Evolutionary conservation across 2,797 vertebrate genomes (phyloP), one percentile per base, ranked within the genome.

Genomic region (Antrozous pallidus): DNA sequence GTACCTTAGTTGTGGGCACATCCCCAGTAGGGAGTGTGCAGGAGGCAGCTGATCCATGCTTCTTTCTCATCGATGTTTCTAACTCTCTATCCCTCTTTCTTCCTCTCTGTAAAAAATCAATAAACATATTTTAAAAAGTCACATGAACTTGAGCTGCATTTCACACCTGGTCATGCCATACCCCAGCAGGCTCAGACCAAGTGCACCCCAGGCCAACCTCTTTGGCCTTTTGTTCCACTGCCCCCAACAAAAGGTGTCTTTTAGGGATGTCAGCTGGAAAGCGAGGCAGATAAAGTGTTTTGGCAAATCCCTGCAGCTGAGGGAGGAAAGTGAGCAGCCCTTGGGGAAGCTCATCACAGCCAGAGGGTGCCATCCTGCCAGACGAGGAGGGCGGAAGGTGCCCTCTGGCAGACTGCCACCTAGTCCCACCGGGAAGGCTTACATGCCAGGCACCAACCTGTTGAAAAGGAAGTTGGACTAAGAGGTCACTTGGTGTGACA

Each of bases 401-500:
- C 91, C 89, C 82, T 16, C 28, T 79, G 94, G 80, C 51, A 0
- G 20, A 0, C 33, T 11, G 93, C 90, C 88, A 31, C 20, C 0
- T 10, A 1, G 38, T 40, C 88, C 63, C 49, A 0, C 4, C 0
- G 5, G 56, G 47, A 47, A 74, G 77, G 70, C 36, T 2, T 83
- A 8, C 28, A 3, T 8, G 36, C 89, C 73, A 13, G 86, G 96
- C 1, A 8, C 81, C 51, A 56, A 16, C 24, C 22, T 42, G 83
- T 89, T 61, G 86, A 33, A 81, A 12, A 78, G 93, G 95, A 70
- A 63, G 70, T 51, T 83, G 94, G 74, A 36, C 33, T 24, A 8
- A 70, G 26, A 81, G 90, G 91, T 82, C 83, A 58, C 63, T 40
- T 33, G 31, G 13, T 61, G 97, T 95, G 96, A 93, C 94, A 22